Conservation (phyloP, 2,113 vertebrate species). For the Halcyon senegalensis region DNA sequence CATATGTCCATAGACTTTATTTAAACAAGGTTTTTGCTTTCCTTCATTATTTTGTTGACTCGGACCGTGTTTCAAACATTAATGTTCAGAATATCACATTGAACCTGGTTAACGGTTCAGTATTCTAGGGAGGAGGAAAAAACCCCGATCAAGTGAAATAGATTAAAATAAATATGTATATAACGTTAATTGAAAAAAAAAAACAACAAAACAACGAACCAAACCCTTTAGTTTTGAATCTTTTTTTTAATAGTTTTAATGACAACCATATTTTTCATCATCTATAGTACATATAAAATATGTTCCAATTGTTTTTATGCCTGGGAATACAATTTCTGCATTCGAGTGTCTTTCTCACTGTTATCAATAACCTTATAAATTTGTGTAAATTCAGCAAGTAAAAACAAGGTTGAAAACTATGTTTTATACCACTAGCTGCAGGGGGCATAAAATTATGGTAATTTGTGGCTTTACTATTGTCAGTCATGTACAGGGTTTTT, state of each 20-base stretch:
- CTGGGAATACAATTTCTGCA: constrained; percentile 55
- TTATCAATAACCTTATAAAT: constrained; percentile 68
- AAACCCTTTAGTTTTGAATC: background rate
- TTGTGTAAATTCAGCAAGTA: constrained; percentile 69
- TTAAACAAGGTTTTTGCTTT: background rate
- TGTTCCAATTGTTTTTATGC: constrained; percentile 23
- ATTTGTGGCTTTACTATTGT: constrained; percentile 74
- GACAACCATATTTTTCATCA: background rate
- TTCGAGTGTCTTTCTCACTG: constrained; percentile 68
- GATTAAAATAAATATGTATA: background rate
- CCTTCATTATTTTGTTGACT: background rate
- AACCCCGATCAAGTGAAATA: background rate
- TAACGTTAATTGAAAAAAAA: background rate
- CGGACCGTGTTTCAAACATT: background rate
- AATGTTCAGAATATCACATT: background rate
- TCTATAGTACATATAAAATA: background rate
- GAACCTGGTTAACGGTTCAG: background rate
- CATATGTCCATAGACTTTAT: background rate
- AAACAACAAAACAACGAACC: background rate
- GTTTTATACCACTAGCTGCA: constrained; percentile 66
- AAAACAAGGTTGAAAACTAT: constrained; percentile 73
- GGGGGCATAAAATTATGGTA: constrained; percentile 77
- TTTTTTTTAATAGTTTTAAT: background rate
- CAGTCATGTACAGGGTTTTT: constrained; percentile 61
- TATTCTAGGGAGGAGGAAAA: background rate